A percentile compares a stretch with the other conserved stretches of the same genome.
Conservation (phyloP, 2,797 vertebrate genomes). For the Chelidonichthys spinosus region DNA sequence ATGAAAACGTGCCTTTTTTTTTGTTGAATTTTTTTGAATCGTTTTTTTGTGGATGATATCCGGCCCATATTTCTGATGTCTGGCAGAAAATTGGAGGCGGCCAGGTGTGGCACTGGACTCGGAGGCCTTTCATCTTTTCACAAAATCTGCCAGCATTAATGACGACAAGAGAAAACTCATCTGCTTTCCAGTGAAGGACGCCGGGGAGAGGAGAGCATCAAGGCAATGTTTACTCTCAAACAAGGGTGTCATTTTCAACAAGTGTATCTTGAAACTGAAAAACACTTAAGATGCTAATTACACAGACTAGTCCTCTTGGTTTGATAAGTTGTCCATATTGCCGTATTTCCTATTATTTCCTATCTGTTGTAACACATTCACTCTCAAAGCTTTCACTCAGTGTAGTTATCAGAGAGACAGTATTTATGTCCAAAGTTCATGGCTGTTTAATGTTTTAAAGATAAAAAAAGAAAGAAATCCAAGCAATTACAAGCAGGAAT, state of each 20-base stretch:
- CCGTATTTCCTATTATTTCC: not conserved
- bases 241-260: slow-evolving; percentile 1
- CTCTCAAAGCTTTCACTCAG: not conserved
- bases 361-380: too few species aligned
- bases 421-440: not conserved
- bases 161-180: slow-evolving; percentile 16
- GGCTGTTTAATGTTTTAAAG: not conserved
- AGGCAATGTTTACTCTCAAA: not conserved
- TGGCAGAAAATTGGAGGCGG: slow-evolving; percentile 66
- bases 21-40: slow-evolving; percentile 23
- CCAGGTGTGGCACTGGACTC: slow-evolving; percentile 47
- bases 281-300: not conserved
- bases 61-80: slow-evolving; percentile 49
- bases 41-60: slow-evolving; percentile 21
- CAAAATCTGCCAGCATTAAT: slow-evolving; percentile 26
- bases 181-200: slow-evolving; percentile 1
- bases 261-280: not conserved
- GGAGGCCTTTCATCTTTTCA: slow-evolving; percentile 47
- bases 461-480: too few species aligned
- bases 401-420: not conserved
- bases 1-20: not conserved
- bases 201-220: not conserved
- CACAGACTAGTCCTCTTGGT: not conserved
- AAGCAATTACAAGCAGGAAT: too few species aligned
- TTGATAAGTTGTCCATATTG: not conserved